These are phyloP conservation scores for Tamandua tetradactyla DNA, from an alignment of 2,797 vertebrate genomes.

Conservation along the genomic window DNA sequence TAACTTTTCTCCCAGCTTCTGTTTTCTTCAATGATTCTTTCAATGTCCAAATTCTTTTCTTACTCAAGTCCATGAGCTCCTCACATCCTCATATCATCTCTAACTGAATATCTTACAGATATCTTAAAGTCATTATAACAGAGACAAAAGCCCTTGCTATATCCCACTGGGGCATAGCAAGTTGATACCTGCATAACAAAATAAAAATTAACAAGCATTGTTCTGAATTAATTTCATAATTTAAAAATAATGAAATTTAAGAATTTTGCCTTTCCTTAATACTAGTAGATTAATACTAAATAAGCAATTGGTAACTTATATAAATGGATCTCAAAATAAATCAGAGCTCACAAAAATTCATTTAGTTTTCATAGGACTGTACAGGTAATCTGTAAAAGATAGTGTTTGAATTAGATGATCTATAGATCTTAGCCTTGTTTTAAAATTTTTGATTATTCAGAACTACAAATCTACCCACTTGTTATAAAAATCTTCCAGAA, in stretches of 20 bases:
- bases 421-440: neutral
- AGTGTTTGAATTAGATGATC: neutral
- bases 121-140: neutral
- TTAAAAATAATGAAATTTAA: neutral
- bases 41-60: neutral
- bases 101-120: neutral
- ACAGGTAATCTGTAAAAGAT: neutral
- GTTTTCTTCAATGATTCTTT: neutral
- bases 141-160: neutral
- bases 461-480: slow-evolving; percentile 34
- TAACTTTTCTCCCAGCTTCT: neutral
- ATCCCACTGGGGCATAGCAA: neutral
- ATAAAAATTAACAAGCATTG: neutral
- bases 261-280: neutral
- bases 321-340: slow-evolving; percentile 14
- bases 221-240: neutral
- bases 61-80: neutral
- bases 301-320: slow-evolving; percentile 6
- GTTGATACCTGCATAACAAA: neutral
- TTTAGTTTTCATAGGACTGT: neutral
- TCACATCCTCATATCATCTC: neutral
- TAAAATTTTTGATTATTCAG: neutral
- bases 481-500: neutral
- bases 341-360: neutral
- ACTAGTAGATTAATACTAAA: neutral